These are phyloP conservation scores for Motacilla tschutschensis DNA, from an alignment of 2,113 vertebrate species.

Conservation along the genomic window DNA sequence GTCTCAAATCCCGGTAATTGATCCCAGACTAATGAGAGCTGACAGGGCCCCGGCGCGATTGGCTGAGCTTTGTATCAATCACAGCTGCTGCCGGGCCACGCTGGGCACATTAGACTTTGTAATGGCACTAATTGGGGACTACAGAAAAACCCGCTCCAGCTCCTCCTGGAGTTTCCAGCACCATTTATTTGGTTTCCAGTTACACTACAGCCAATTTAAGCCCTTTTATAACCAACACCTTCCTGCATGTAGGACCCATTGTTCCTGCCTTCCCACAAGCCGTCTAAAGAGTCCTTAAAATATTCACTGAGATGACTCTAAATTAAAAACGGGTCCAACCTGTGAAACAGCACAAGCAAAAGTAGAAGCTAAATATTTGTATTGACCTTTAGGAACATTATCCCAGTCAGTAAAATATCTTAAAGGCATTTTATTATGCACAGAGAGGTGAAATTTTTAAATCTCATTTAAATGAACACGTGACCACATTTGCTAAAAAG, in stretches of 20 bases:
- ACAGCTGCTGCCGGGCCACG: conserved; percentile 32
- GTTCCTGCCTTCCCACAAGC: conserved; percentile 30
- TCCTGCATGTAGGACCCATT: conserved; percentile 39
- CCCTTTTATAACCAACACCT: conserved; percentile 58
- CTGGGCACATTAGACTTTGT: conserved; percentile 17
- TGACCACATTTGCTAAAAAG: background rate
- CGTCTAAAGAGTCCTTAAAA: conserved; percentile 16
- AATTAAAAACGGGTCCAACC: conserved; percentile 38
- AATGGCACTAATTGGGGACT: conserved; percentile 60
- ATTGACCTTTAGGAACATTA: conserved; percentile 35
- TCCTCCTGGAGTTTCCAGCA: conserved; percentile 29
- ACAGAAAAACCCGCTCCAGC: conserved; percentile 16
- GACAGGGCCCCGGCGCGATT: conserved; percentile 50
- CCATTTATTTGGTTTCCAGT: conserved; percentile 58
- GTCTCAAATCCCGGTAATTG: conserved; percentile 49
- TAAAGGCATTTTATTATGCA: conserved; percentile 1
- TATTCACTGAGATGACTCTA: conserved; percentile 28
- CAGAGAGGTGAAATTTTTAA: background rate
- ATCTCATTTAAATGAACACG: conserved; percentile 20
- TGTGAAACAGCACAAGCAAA: background rate
- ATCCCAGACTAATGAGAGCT: conserved; percentile 62
- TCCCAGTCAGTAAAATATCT: conserved; percentile 5
- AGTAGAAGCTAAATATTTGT: conserved; percentile 33
- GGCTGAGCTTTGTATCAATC: conserved; percentile 61
- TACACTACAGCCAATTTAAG: conserved; percentile 60